phyloP scores from a whole-genome alignment of 2,113 vertebrate species.

The Syrmaticus mikado region DNA sequence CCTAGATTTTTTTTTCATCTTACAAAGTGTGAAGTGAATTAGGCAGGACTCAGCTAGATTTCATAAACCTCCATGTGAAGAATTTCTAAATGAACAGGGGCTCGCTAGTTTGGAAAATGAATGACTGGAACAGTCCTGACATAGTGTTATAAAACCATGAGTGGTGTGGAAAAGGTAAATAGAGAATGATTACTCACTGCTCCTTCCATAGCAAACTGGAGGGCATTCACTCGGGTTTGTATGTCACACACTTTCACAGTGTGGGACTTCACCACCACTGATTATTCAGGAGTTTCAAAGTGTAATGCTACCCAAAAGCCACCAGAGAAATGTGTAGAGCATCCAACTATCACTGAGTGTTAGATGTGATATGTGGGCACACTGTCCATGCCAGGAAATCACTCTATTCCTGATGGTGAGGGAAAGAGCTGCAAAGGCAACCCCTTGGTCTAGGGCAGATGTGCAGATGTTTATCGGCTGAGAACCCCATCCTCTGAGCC shows the following conservation, averaged over 20 bases:
- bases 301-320: neutral
- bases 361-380: neutral
- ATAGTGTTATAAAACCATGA: neutral
- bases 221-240: neutral
- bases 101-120: neutral
- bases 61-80: neutral
- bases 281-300: neutral
- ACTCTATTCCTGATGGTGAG: neutral
- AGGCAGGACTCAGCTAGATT: neutral
- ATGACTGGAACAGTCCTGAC: neutral
- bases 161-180: neutral
- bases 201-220: neutral
- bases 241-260: rapidly evolving
- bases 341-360: neutral
- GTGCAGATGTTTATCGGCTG: neutral
- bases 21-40: constrained; percentile 27
- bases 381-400: neutral
- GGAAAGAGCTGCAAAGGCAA: neutral
- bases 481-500: neutral
- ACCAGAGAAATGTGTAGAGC: neutral
- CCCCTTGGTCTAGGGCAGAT: neutral
- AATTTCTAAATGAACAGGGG: neutral
- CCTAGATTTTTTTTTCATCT: constrained; percentile 40
- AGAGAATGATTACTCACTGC: neutral
- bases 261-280: neutral